Evolutionary conservation across 2,797 vertebrate species (phyloP).

Genomic region (Clarias laeviceps): DNA sequence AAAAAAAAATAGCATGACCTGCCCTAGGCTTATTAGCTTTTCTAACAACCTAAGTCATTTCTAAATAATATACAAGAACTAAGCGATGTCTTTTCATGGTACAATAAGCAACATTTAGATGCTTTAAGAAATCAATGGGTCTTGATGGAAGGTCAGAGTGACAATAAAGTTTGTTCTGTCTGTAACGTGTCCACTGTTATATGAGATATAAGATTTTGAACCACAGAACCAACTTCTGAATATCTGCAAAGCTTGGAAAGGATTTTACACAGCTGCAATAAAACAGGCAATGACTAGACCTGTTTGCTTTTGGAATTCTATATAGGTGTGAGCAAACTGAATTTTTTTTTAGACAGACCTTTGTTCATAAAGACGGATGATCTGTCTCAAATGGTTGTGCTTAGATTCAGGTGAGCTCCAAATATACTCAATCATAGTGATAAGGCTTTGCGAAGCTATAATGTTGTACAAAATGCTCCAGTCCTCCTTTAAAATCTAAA

Average conservation of each 20-base stretch:
- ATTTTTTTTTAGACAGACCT: constrained; percentile 19
- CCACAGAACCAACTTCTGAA: background rate
- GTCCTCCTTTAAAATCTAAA: background rate
- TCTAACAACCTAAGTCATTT: background rate
- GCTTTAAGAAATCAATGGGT: background rate
- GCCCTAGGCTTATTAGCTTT: background rate
- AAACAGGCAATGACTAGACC: constrained; percentile 17
- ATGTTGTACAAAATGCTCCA: constrained; percentile 5
- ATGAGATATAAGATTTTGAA: background rate
- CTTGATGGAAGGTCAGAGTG: background rate
- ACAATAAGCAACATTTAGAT: background rate
- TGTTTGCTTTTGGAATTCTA: constrained; percentile 22
- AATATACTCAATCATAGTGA: constrained; percentile 35
- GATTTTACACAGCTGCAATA: constrained; percentile 26
- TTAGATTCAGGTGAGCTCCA: constrained; percentile 32
- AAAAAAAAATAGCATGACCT: background rate
- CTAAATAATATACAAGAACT: constrained; percentile 1
- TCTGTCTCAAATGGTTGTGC: constrained; percentile 19
- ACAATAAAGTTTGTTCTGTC: constrained; percentile 1
- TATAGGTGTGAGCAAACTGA: constrained; percentile 21
- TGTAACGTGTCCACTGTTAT: background rate
- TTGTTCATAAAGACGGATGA: constrained; percentile 38
- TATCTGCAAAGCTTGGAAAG: background rate
- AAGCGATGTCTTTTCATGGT: background rate
- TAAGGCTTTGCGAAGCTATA: constrained; percentile 28